Conservation (phyloP, 2,113 vertebrate genomes). For the Pygoscelis antarcticus region DNA sequence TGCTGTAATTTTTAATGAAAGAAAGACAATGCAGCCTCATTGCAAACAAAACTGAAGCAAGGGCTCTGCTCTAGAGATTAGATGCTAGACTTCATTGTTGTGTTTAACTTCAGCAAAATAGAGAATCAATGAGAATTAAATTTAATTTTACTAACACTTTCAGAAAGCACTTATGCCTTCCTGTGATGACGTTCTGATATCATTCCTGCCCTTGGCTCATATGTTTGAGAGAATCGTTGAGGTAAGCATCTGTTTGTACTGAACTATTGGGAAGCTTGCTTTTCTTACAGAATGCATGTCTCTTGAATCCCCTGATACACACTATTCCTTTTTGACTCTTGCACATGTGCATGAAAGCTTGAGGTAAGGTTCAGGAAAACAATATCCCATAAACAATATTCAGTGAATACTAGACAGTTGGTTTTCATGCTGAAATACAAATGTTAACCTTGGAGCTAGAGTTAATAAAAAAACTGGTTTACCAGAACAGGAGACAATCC, state of each 20-base stretch:
- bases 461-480: background rate
- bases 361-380: conserved; percentile 68
- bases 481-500: background rate
- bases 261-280: conserved; percentile 6
- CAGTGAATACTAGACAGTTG: background rate
- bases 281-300: conserved; percentile 65
- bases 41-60: background rate
- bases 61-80: background rate
- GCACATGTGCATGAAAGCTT: conserved; percentile 80
- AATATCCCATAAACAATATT: background rate
- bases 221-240: conserved; percentile 97
- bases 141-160: conserved; percentile 31
- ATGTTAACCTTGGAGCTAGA: background rate
- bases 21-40: background rate
- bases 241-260: conserved; percentile 73
- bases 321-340: conserved; percentile 81
- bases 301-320: conserved; percentile 57
- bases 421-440: background rate
- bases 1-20: background rate
- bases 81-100: background rate
- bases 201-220: conserved; percentile 95
- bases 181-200: conserved; percentile 86
- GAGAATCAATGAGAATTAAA: background rate
- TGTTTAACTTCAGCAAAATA: background rate
- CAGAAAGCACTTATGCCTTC: conserved; percentile 75